phyloP scores from a whole-genome alignment of 2,113 vertebrate species.

The Melozone crissalis region DNA sequence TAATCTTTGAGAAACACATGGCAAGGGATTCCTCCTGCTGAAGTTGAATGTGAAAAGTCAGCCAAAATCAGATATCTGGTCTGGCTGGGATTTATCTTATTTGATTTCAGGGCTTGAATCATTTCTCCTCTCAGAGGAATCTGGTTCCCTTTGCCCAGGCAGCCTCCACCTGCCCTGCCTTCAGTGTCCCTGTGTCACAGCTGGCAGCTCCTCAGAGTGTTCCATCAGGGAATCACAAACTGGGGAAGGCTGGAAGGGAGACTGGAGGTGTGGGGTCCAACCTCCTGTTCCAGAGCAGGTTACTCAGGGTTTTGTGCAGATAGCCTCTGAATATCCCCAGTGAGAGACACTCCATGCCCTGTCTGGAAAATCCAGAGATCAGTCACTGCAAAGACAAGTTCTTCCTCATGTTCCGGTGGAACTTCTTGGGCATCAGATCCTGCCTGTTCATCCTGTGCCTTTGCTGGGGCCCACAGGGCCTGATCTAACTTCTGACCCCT shows the following conservation, averaged over 20 bases:
- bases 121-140: background rate
- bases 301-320: background rate
- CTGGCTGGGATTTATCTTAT: background rate
- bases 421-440: background rate
- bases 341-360: too few relatives aligned
- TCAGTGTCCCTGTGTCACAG: background rate
- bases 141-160: background rate
- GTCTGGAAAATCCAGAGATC: background rate
- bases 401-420: background rate
- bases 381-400: background rate
- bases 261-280: background rate
- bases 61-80: background rate
- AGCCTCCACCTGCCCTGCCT: background rate
- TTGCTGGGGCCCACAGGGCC: background rate
- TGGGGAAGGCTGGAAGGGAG: background rate
- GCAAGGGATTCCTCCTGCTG: background rate
- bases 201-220: background rate
- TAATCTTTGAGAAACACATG: background rate
- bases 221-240: background rate
- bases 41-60: background rate
- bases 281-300: background rate
- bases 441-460: accelerated
- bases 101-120: background rate
- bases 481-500: background rate
- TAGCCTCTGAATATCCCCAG: background rate